Conservation (phyloP, 2,113 vertebrate genomes). For the Plecotus auritus region DNA sequence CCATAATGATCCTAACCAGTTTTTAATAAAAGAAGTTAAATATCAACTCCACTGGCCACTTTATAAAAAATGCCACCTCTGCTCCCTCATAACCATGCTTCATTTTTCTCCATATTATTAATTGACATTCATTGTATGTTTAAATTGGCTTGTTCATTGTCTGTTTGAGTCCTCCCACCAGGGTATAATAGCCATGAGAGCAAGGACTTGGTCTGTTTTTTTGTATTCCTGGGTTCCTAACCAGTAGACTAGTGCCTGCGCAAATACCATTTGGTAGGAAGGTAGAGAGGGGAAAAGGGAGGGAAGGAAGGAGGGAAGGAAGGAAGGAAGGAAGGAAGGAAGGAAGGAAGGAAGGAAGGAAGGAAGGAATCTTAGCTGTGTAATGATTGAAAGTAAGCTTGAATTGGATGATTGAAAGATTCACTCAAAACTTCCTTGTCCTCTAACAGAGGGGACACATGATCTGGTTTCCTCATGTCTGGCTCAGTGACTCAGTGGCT, state of each 20-base stretch:
- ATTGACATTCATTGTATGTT: background rate
- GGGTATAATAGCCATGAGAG: background rate
- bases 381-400: background rate
- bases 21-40: background rate
- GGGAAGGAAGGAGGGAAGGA: background rate
- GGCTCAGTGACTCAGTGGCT: background rate
- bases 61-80: background rate
- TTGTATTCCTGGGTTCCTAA: background rate
- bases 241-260: background rate
- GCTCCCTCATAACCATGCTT: background rate
- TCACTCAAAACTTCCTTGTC: background rate
- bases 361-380: background rate
- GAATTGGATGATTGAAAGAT: background rate
- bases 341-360: background rate
- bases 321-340: background rate
- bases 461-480: background rate
- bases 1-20: background rate
- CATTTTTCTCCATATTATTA: background rate
- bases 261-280: background rate
- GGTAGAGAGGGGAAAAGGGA: background rate
- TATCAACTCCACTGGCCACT: background rate
- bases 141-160: background rate
- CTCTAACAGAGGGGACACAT: background rate
- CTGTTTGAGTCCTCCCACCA: background rate
- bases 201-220: background rate